phyloP scores from a whole-genome alignment of 2,888 invertebrate genomes.

The Neocrepidodera transversa region DNA sequence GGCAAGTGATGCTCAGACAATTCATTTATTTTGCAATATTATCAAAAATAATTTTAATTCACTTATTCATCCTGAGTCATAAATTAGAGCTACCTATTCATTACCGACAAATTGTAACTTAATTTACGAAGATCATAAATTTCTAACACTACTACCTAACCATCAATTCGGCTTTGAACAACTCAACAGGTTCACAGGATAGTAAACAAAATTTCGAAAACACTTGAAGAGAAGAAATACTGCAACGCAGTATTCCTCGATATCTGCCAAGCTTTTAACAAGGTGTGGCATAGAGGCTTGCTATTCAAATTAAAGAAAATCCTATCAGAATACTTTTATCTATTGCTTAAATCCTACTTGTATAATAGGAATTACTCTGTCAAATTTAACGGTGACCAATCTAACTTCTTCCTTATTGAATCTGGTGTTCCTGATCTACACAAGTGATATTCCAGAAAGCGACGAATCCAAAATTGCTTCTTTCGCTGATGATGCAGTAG shows the following conservation, averaged over 20 bases:
- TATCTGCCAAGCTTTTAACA: background rate
- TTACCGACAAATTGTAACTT: background rate
- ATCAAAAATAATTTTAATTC: too few relatives aligned
- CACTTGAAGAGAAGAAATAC: background rate
- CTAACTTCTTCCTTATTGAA: background rate
- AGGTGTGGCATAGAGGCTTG: conserved; percentile 1
- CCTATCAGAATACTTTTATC: background rate
- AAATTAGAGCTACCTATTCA: background rate
- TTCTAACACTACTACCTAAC: background rate
- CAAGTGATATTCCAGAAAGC: background rate
- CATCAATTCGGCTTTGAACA: conserved; percentile 20
- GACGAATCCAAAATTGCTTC: background rate
- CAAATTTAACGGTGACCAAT: background rate
- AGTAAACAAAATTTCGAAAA: conserved; percentile 9
- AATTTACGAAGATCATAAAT: background rate
- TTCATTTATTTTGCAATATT: too few relatives aligned
- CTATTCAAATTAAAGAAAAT: conserved; percentile 1
- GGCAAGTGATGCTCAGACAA: too few relatives aligned
- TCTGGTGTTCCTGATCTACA: background rate
- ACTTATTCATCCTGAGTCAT: too few relatives aligned
- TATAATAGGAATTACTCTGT: background rate
- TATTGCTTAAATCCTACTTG: background rate
- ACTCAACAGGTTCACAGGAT: conserved; percentile 16
- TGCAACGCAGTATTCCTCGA: background rate
- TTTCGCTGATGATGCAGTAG: background rate